Evolutionary conservation across 2,888 invertebrate species (phyloP).

Genomic region (Eulithis testata): DNA sequence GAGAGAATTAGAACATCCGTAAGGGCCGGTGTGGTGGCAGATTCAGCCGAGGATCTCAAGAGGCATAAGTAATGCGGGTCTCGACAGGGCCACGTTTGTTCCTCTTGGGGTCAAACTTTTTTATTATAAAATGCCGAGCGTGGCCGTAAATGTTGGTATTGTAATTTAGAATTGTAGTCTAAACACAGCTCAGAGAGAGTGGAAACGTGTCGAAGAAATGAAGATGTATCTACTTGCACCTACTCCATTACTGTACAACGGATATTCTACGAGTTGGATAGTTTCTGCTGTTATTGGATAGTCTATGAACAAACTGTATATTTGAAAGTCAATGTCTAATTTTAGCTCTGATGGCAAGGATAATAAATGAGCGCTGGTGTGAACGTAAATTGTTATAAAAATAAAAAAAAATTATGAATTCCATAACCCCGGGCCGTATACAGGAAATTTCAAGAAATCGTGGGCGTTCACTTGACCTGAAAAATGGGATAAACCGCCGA

Average conservation of each 20-base stretch:
- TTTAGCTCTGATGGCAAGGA: too few relatives aligned
- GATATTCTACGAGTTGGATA: background rate
- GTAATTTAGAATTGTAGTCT: constrained; percentile 4
- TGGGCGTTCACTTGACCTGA: constrained; percentile 32
- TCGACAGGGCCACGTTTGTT: too few relatives aligned
- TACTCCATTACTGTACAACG: background rate
- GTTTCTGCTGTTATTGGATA: background rate
- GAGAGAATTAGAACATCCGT: too few relatives aligned
- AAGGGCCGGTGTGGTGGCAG: too few relatives aligned
- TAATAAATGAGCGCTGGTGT: too few relatives aligned
- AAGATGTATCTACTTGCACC: constrained; percentile 14
- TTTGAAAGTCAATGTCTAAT: too few relatives aligned
- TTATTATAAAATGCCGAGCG: too few relatives aligned
- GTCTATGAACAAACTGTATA: background rate
- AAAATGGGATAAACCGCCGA: constrained; percentile 25
- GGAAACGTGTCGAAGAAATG: constrained; percentile 18
- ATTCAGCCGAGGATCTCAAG: too few relatives aligned
- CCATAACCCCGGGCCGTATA: constrained; percentile 1
- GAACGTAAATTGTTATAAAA: background rate
- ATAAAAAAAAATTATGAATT: constrained; percentile 12
- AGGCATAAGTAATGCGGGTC: too few relatives aligned
- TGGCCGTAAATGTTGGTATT: constrained; percentile 8
- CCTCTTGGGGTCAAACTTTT: too few relatives aligned
- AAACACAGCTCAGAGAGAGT: background rate
- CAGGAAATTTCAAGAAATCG: constrained; percentile 10